Percentiles rank a stretch among this genome's conserved stretches.
These are phyloP conservation scores for Pandion haliaetus DNA, from an alignment of 2,113 vertebrate species.

Conservation along the genomic window DNA sequence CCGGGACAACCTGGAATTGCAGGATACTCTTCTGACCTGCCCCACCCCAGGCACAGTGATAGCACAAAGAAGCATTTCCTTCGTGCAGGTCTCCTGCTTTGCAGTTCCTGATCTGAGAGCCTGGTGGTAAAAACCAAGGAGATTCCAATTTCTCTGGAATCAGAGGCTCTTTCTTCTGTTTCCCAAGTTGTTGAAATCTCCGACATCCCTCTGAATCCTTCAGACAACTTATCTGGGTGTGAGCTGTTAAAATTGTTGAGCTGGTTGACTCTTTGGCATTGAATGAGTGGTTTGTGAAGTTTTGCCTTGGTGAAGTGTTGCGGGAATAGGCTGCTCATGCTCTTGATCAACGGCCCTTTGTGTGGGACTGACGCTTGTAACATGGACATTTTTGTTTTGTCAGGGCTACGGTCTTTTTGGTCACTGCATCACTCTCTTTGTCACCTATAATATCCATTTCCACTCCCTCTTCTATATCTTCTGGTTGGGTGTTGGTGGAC, in stretches of 20 bases:
- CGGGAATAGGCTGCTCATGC: neutral
- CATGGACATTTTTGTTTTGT: neutral
- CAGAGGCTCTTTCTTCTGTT: neutral
- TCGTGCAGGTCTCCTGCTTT: neutral
- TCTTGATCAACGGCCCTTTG: neutral
- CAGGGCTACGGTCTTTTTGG: slow-evolving; percentile 97
- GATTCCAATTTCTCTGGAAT: neutral
- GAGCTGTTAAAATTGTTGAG: neutral
- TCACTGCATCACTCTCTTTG: slow-evolving; percentile 91
- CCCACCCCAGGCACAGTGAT: rapidly evolving
- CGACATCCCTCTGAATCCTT: neutral
- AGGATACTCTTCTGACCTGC: neutral
- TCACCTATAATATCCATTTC: slow-evolving; percentile 97
- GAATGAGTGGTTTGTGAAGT: neutral
- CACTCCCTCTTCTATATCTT: slow-evolving; percentile 95
- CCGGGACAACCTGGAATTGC: neutral
- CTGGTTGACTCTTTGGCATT: neutral
- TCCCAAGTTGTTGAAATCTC: neutral
- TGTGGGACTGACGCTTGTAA: neutral
- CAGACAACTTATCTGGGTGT: neutral
- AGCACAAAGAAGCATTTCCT: neutral
- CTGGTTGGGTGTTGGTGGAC: slow-evolving; percentile 90
- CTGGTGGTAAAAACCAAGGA: neutral
- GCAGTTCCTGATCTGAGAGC: neutral
- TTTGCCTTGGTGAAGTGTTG: neutral